Evolutionary conservation across 2,888 invertebrate species (phyloP), one percentile per base, ranked within the genome.

Genomic region (Thereva nobilitata): DNA sequence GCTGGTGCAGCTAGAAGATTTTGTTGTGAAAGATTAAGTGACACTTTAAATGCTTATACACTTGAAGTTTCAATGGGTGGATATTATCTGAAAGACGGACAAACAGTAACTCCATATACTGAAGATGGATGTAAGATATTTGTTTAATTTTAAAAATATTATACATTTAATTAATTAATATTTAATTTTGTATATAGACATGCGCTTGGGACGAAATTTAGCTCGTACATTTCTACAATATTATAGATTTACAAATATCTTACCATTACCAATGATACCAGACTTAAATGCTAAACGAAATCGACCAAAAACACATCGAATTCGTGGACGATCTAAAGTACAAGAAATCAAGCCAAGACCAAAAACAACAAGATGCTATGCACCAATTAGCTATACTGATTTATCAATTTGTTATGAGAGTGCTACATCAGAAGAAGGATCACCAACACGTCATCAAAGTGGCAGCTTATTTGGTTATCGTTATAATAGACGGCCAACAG

Each of bases 61-160:
- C 81, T 96, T 73, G 89, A 95, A 77, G 93, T 94, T 0, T 97
- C 97, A 7, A 88, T 95, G 83, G 92, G 90, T 74, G 96, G 96
- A n/a, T 92, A 94, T 75, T 86, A 86, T 75, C 81, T 89, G 10
- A 87, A 87, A 61, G 86, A 87, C 54, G 85, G 87, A 64, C 79
- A 90, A 63, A 87, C 87, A 1, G 84, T 90, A 67, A 84, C 93
- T 66, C 90, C 93, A 41, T 97, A 97, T 78, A 96, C 92, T 45
- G 96, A 97, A 84, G 95, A 96, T 74, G 90, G 91, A 72, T 97
- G 97, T 97, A 93, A 93, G 92, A 23, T 91, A 91, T 87, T 80
- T 63, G 38, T 7, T 12, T 37, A 59, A 35, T 10, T 35, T 35
- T 1, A 12, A 9, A 4, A 57, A 41, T 40, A 47, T 38, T 37